Conservation (phyloP, 2,888 invertebrate genomes). For the Sphaerophoria taeniata region DNA sequence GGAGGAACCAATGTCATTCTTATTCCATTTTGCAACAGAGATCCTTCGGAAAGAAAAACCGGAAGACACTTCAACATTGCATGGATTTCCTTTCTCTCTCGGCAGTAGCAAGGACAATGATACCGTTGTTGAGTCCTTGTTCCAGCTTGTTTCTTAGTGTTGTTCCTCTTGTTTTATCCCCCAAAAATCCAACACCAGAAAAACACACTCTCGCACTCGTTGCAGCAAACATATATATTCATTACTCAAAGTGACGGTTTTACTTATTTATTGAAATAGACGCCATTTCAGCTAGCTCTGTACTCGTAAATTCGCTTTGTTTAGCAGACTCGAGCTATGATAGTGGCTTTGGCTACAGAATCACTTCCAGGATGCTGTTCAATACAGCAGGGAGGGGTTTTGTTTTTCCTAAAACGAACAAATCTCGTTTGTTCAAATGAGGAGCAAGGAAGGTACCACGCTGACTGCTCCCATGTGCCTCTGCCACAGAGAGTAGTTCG, state of each 20-base stretch:
- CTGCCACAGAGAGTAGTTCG: not conserved
- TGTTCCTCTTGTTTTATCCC: constrained; percentile 31
- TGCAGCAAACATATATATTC: constrained; percentile 56
- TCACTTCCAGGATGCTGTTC: not conserved
- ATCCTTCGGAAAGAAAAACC: constrained; percentile 5
- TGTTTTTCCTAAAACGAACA: not conserved
- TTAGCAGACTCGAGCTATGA: constrained; percentile 54
- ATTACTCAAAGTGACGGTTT: constrained; percentile 75
- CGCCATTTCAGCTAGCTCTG: constrained; percentile 63
- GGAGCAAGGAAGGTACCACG: constrained; percentile 4
- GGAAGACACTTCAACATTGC: constrained; percentile 66
- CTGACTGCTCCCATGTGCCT: constrained; percentile 51
- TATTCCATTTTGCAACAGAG: constrained; percentile 44
- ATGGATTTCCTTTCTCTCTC: constrained; percentile 50
- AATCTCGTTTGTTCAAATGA: constrained; percentile 7
- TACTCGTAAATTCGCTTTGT: constrained; percentile 63
- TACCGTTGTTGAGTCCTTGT: constrained; percentile 62
- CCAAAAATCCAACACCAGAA: constrained; percentile 59
- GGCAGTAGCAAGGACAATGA: constrained; percentile 17
- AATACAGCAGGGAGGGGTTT: not conserved
- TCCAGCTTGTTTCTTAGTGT: constrained; percentile 1
- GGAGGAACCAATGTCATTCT: constrained; percentile 63
- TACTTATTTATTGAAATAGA: constrained; percentile 74
- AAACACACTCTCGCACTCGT: no score
- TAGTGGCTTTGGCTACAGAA: constrained; percentile 35